Evolutionary conservation across 1,140 invertebrate species (phyloP), one percentile per base, ranked within the genome.

Genomic region (Zaprionus africanus): DNA sequence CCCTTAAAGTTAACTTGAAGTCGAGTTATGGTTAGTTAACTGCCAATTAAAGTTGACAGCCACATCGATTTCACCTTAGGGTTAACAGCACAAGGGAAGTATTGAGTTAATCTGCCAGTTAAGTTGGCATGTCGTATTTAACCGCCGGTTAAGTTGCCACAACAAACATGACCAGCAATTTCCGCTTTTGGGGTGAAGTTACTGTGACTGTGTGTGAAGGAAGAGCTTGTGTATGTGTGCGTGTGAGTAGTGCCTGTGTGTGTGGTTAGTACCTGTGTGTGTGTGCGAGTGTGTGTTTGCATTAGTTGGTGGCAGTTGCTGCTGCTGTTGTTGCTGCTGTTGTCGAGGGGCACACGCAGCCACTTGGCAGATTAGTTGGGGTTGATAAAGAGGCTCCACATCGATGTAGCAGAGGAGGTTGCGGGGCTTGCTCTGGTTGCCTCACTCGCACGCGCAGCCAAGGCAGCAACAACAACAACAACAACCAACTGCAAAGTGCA

Each of bases 381-480:
- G 76, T 65, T 70, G 71, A 56, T 69, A 64, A 64, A 58, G 76
- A 70, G 72, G 71, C 61, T 63, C 38, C 62, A 5, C 41, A 11
- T 34, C 31, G 31, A 34, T 34, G 31, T 34, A 0, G 9, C 0
- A 3, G 31, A 3, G 28, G 6, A 7, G 28, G 26, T 4, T 22
- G 26, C 3, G 31, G 31, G 31, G 31, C 11, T 34, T 34, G 31
- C 31, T 34, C 31, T 34, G 70, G 59, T 43, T 78, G 75, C 38
- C 81, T 78, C 69, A 49, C 78, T 73, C 71, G 63, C 70, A 68
- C 51, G 68, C 68, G 58, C 66, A 82, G 68, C 70, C 46, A 65
- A 64, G 56, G 64, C 77, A 72, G 58, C 60, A 69, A 1, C 22
- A 22, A 22, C 67, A 69, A 31, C 54, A 64, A 38, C 51, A 70